Evolutionary conservation across 2,888 invertebrate species (phyloP).

Genomic region (Caenorhabditis japonica): DNA sequence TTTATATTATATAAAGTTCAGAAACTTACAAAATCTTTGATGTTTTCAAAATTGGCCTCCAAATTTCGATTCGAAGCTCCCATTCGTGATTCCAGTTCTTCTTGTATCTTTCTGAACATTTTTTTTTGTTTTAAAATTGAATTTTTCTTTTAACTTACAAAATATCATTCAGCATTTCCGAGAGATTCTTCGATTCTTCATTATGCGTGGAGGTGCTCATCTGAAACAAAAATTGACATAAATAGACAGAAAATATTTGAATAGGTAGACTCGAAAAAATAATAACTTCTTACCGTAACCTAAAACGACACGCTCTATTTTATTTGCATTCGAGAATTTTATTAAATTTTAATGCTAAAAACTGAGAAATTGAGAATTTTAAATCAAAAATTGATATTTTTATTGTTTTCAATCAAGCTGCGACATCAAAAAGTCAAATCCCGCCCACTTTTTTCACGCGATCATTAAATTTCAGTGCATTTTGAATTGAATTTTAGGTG

Average conservation of each 20-base stretch:
- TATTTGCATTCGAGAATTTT: slow-evolving; percentile 11
- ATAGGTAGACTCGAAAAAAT: background rate
- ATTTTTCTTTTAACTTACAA: slow-evolving; percentile 19
- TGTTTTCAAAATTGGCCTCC: slow-evolving; percentile 41
- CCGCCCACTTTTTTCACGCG: too few relatives aligned
- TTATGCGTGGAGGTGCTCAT: slow-evolving; percentile 25
- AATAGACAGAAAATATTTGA: background rate
- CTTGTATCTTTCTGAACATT: slow-evolving; percentile 40
- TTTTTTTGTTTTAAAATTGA: background rate
- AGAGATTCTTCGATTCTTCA: slow-evolving; percentile 17
- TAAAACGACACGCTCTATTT: slow-evolving; percentile 6
- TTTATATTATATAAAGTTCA: slow-evolving; percentile 19
- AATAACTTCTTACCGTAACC: background rate
- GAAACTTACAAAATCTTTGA: slow-evolving; percentile 40
- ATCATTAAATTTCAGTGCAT: too few relatives aligned
- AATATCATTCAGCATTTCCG: slow-evolving; percentile 33
- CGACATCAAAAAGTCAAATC: too few relatives aligned
- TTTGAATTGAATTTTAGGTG: too few relatives aligned
- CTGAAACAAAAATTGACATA: slow-evolving; percentile 10
- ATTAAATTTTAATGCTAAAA: too few relatives aligned
- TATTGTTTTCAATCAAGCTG: too few relatives aligned
- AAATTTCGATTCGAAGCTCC: slow-evolving; percentile 28
- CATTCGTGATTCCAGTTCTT: slow-evolving; percentile 25
- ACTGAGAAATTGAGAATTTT: too few relatives aligned
- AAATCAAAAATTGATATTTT: too few relatives aligned